phyloP scores from a whole-genome alignment of 2,113 vertebrate species.

The Muntiacus reevesi region DNA sequence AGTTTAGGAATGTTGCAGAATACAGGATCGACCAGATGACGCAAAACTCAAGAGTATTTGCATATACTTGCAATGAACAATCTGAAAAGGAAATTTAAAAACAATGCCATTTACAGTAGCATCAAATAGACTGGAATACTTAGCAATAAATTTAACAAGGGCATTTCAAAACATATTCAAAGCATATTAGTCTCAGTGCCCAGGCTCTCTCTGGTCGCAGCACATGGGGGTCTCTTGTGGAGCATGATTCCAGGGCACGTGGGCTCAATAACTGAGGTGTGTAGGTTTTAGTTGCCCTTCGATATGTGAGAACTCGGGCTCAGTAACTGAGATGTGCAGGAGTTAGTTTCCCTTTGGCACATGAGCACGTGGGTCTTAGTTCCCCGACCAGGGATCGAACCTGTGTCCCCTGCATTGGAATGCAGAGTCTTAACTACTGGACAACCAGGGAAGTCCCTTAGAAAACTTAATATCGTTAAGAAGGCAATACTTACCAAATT shows the following conservation, averaged over 20 bases:
- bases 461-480: neutral
- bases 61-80: neutral
- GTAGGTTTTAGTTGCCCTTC: no score
- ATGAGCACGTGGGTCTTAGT: neutral
- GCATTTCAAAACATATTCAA: neutral
- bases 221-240: neutral
- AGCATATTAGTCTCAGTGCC: neutral
- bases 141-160: neutral
- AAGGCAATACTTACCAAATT: neutral
- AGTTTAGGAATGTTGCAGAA: neutral
- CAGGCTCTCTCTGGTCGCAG: neutral
- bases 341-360: neutral
- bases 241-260: fast-evolving
- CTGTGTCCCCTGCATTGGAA: neutral
- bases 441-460: neutral
- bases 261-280: no score
- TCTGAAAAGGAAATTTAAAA: conserved; percentile 1
- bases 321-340: neutral
- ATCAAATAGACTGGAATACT: neutral
- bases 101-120: neutral
- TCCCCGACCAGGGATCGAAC: neutral
- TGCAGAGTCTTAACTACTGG: neutral
- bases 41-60: neutral
- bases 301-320: neutral
- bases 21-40: neutral